Base-by-base conservation (phyloP, 2,888 invertebrate species). In the Andricus curvator region DNA sequence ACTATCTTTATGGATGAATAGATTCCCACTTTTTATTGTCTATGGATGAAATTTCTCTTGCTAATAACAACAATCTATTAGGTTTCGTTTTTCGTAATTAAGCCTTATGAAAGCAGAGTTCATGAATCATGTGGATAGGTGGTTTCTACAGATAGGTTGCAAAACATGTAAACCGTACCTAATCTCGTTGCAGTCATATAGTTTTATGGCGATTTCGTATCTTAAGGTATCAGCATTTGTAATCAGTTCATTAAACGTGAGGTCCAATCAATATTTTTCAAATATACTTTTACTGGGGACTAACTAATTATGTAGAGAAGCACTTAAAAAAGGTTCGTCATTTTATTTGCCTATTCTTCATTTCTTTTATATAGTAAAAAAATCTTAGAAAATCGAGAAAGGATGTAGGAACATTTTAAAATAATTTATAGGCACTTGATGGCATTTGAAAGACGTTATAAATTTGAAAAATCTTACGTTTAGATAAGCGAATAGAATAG, bases 11-110 rank as follows among this genome's bases (percentile, higher is more conserved):
- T 22, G 60, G 60, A 60, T 60, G 22, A 60, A n/a, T 62, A 62
- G 25, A 25, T 62, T 4, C 62, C 15, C 9, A 25, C 62, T 62
- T 25, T 25, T 62, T 25, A 62, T 62, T 62, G 62, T 15, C 25
- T 62, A 60, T 25, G n/a, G 62, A 62, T 62, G 4, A 70, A 70
- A 25, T 29, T 74, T 56, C 48, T 33, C 20, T 15, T 6, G 29
- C 51, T 51, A 11, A 48, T 70, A 70, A 56, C 20, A 33, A 70
- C 51, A 51, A 48, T 44, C 44, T 51, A 48, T 25, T 51, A 29
- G 4, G 51, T 70, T 70, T 70, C 51, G 33, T 25, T 51, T 74
- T 74, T 74, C 74, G 33, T 74, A 74, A 74, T 74, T 74, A 74
- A 56, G 51, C 33, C 74, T 74, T 74, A 56, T 51, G 74, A 74